Base-by-base conservation (phyloP, 2,113 vertebrate species). In the Pseudolaguvia tuberculata region DNA sequence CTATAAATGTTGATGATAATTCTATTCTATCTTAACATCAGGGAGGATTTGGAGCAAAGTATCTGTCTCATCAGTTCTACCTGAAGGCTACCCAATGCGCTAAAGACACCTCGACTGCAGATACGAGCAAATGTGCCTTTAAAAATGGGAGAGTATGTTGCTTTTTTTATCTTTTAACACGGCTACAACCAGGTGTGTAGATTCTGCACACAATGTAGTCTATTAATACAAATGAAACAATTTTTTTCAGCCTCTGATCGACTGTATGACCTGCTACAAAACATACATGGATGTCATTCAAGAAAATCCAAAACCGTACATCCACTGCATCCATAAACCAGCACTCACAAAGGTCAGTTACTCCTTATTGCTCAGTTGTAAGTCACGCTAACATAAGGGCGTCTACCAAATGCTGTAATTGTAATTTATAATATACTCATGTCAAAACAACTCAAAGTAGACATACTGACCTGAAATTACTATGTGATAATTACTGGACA, bases 251-350 rank as follows among this genome's bases (percentile, higher is more conserved):
- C 90, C 91, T 2, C 21, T 91, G 76, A 88, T 92, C 73, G 89
- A 92, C 81, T 92, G 91, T 27, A 72, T 78, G 1, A 80, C 88
- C 80, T 92, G 89, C 84, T 92, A 90, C 83, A 92, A 90, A 79
- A 82, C 71, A 0, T 9, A 18, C 25, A 2, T 0, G 0, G 82
- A 72, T 2, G 12, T 39, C 47, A 85, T 92, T 0, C 82, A 87
- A 48, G 1, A 12, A 0, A 18, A 0, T 0, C 87, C 90, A 1
- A 83, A 53, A 17, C 90, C 90, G 0, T 91, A 90, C 1, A 27
- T 92, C 5, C 85, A 90, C 85, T 92, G 91, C 48, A 75, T 91
- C 79, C 86, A 90, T 82, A 91, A 57, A 39, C 89, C 88, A 0
- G 75, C 85, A 70, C 21, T 91, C 61, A 90, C 88, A 2, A 1